These are phyloP conservation scores for Syndactyla subalaris DNA, from an alignment of 2,797 vertebrate genomes.

Conservation along the genomic window DNA sequence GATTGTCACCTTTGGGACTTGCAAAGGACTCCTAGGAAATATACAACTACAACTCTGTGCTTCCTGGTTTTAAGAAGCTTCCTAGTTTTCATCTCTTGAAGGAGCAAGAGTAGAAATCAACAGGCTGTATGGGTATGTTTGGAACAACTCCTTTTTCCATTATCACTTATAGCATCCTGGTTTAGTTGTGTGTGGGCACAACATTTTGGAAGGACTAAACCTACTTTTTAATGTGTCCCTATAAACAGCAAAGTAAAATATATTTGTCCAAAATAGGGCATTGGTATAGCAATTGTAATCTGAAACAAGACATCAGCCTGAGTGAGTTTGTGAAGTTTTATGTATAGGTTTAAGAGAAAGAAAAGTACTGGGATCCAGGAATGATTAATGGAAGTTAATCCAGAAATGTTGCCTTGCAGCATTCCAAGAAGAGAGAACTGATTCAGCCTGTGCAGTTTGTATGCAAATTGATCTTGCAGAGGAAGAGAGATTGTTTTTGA, in stretches of 20 bases:
- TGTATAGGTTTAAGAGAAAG: background rate
- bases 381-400: constrained; percentile 47
- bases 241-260: background rate
- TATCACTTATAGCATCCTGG: background rate
- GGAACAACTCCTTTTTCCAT: background rate
- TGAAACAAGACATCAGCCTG: background rate
- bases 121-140: background rate
- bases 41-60: background rate
- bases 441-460: constrained; percentile 42
- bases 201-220: background rate
- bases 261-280: background rate
- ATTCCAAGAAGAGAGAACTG: constrained; percentile 18
- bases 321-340: background rate
- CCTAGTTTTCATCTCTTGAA: background rate
- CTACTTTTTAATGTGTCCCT: background rate
- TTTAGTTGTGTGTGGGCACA: background rate
- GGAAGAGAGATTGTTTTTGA: constrained; percentile 49
- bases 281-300: background rate
- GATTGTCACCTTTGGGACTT: background rate
- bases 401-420: constrained; percentile 1
- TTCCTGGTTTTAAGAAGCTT: background rate
- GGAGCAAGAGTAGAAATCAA: background rate
- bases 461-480: constrained; percentile 41
- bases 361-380: background rate
- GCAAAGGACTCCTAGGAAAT: background rate